phyloP scores from a whole-genome alignment of 2,888 invertebrate genomes.

The Quadriops clusia region DNA sequence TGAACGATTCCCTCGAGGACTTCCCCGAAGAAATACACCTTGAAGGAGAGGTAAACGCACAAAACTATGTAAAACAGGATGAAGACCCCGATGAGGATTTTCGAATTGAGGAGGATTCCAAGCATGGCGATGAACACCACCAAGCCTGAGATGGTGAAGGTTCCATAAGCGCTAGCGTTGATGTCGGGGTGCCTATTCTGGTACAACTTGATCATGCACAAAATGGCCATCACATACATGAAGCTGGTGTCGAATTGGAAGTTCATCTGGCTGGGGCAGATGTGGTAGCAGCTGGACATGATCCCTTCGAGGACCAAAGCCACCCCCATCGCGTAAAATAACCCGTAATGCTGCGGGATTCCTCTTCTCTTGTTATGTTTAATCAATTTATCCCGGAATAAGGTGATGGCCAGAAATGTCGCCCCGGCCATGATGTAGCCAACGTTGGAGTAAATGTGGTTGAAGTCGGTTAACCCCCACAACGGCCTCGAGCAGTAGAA shows the following conservation, averaged over 20 bases:
- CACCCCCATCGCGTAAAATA: slow-evolving; percentile 78
- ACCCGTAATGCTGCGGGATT: slow-evolving; percentile 66
- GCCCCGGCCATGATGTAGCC: slow-evolving; percentile 70
- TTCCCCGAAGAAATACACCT: slow-evolving; percentile 32
- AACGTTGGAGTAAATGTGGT: slow-evolving; percentile 76
- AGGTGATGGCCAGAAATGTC: slow-evolving; percentile 61
- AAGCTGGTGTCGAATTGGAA: slow-evolving; percentile 90
- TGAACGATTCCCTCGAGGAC: slow-evolving; percentile 46
- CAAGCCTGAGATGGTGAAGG: slow-evolving; percentile 61
- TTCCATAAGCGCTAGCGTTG: slow-evolving; percentile 68
- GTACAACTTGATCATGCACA: slow-evolving; percentile 78
- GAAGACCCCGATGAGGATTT: slow-evolving; percentile 60
- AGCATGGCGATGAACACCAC: slow-evolving; percentile 56
- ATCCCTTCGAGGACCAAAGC: slow-evolving; percentile 79
- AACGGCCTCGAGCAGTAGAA: slow-evolving; percentile 74
- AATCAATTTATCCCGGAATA: slow-evolving; percentile 36
- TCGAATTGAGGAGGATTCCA: slow-evolving; percentile 53
- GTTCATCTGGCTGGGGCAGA: slow-evolving; percentile 81
- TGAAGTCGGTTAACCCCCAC: slow-evolving; percentile 64
- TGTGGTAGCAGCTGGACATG: slow-evolving; percentile 77
- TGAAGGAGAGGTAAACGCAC: slow-evolving; percentile 37
- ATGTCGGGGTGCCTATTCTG: slow-evolving; percentile 80
- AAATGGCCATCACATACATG: slow-evolving; percentile 82
- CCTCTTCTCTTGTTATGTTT: slow-evolving; percentile 42
- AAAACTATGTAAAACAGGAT: slow-evolving; percentile 52